These are phyloP conservation scores for Mesorhabditis spiculigera DNA, from an alignment of 2,888 invertebrate genomes.

Conservation along the genomic window DNA sequence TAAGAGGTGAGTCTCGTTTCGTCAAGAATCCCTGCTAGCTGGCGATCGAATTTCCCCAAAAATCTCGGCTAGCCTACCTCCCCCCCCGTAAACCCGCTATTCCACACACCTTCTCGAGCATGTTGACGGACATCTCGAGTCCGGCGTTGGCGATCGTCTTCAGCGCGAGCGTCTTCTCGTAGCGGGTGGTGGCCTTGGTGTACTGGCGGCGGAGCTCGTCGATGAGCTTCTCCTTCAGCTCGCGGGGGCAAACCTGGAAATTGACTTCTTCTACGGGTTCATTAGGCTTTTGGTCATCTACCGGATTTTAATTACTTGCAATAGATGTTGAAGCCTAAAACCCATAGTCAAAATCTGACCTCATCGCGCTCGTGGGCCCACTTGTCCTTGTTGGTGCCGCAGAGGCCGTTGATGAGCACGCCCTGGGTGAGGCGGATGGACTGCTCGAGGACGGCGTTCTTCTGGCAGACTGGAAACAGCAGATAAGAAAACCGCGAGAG, in stretches of 20 bases:
- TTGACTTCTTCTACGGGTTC: not conserved
- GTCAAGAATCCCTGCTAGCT: too few species aligned
- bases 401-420: conserved; percentile 35
- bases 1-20: conserved; percentile 11
- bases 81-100: too few species aligned
- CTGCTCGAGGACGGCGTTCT: conserved; percentile 29
- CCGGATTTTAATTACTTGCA: not conserved
- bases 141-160: conserved; percentile 54
- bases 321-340: conserved; percentile 5
- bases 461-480: conserved; percentile 13
- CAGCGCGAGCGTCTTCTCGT: conserved; percentile 48
- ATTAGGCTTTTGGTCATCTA: conserved; percentile 20
- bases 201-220: conserved; percentile 27
- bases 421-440: conserved; percentile 37
- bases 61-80: too few species aligned
- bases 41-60: too few species aligned
- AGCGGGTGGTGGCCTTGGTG: conserved; percentile 24
- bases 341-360: not conserved
- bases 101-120: conserved; percentile 34
- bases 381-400: conserved; percentile 20
- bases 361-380: conserved; percentile 4
- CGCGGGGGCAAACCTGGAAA: conserved; percentile 22
- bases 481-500: too few species aligned
- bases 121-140: conserved; percentile 36
- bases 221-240: conserved; percentile 35